phyloP scores from a whole-genome alignment of 2,888 invertebrate genomes.

The Hemicrepidius hirtus region DNA sequence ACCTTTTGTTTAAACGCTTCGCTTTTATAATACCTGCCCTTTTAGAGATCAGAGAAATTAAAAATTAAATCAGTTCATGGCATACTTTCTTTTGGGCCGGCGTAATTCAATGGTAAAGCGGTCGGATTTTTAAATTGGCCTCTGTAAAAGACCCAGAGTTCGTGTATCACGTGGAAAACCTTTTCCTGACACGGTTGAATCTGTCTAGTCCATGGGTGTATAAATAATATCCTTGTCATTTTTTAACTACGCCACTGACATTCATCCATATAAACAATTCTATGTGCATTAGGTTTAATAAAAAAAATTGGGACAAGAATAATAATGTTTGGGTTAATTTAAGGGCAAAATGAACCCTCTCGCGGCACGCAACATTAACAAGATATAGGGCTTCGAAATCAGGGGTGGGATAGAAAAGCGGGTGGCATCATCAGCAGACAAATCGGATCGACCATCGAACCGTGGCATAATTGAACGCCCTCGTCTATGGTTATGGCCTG shows the following conservation, averaged over 20 bases:
- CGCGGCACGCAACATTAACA: constrained; percentile 53
- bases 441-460: constrained; percentile 63
- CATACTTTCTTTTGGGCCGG: too few species aligned
- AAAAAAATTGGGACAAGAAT: background rate
- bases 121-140: too few species aligned
- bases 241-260: background rate
- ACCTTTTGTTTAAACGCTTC: background rate
- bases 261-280: background rate
- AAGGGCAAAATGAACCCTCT: constrained; percentile 39
- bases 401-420: constrained; percentile 36
- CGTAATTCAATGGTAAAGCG: too few species aligned
- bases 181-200: too few species aligned
- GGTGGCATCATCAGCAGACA: constrained; percentile 55
- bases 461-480: constrained; percentile 62
- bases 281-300: background rate
- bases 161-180: too few species aligned
- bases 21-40: background rate
- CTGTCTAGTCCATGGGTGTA: too few species aligned
- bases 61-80: background rate
- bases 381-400: constrained; percentile 50
- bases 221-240: too few species aligned
- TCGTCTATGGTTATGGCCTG: constrained; percentile 58
- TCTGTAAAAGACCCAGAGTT: too few species aligned
- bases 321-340: constrained; percentile 42
- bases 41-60: background rate